phyloP scores from a whole-genome alignment of 2,797 vertebrate species.

The Falco concolor region DNA sequence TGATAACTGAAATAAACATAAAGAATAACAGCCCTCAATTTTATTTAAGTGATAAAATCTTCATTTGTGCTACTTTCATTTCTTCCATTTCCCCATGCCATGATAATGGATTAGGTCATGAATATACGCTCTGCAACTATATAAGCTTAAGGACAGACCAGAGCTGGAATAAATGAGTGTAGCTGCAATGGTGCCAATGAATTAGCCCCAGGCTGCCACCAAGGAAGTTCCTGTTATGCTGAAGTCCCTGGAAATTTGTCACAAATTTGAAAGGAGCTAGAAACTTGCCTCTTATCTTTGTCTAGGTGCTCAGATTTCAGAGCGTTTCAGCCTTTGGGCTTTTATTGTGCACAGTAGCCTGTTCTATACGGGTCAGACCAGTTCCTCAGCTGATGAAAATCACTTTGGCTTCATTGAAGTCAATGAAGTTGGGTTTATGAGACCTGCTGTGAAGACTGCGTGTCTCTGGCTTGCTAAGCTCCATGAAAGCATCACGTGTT shows the following conservation, averaged over 20 bases:
- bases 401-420: background rate
- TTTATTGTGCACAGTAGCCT: background rate
- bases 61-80: background rate
- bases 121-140: background rate
- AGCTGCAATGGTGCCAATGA: background rate
- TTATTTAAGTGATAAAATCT: background rate
- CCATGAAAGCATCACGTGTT: background rate
- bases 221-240: background rate
- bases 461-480: background rate
- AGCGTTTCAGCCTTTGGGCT: background rate
- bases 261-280: background rate
- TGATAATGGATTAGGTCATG: background rate
- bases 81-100: background rate
- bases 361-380: background rate
- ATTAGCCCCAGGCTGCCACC: background rate
- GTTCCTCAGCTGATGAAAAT: constrained; percentile 29
- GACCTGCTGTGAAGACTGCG: background rate
- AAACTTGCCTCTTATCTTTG: background rate
- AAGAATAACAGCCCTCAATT: background rate
- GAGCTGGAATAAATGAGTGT: background rate
- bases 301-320: background rate
- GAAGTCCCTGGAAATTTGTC: background rate
- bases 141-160: background rate
- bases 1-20: background rate
- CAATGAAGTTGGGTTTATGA: background rate